Base-by-base conservation (phyloP, 2,888 invertebrate species). In the Chaitophorus viminalis region DNA sequence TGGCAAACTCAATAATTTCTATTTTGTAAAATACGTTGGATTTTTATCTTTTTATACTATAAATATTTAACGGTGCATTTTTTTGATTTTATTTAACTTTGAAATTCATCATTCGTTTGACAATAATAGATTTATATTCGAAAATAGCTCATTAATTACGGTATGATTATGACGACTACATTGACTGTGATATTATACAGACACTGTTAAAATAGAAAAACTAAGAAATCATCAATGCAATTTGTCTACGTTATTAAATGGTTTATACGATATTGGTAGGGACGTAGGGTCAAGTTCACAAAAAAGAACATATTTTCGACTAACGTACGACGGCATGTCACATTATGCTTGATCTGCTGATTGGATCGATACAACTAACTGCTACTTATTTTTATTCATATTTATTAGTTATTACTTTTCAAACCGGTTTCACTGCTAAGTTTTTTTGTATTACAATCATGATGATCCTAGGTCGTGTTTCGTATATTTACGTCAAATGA, bases 391-490 rank as follows among this genome's bases (percentile, higher is more conserved):
- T 81, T 72, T 36, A 60, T 74, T 52, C 33, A 29, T 82, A 54
- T 25, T 72, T 36, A 25, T 33, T 70, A 68, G 31, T 18, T 68
- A 46, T 33, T 82, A 76, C 65, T 76, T 75, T 84, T 25, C 21
- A 65, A 75, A 84, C 83, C 83, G 75, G 83, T 84, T 84, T 65
- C 25, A 29, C 17, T 36, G 6, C 39, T 31, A 60, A 76, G 29
- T 83, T 54, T 75, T 74, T 83, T 65, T 33, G n/a, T 79, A 46
- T 74, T 76, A 65, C 65, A 39, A 39, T 46, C 54, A 54, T 33
- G 82, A 82, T 82, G 72, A 74, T 74, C 82, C 82, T 82, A 82
- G 82, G 82, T 82, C 74, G 82, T 82, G 54, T 74, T 82, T 54
- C 25, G 78, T 78, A 33, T 14, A 46, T 46, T 75, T 78, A 78